Conservation (phyloP, 2,888 invertebrate genomes). For the Tolmerus cingulatus region DNA sequence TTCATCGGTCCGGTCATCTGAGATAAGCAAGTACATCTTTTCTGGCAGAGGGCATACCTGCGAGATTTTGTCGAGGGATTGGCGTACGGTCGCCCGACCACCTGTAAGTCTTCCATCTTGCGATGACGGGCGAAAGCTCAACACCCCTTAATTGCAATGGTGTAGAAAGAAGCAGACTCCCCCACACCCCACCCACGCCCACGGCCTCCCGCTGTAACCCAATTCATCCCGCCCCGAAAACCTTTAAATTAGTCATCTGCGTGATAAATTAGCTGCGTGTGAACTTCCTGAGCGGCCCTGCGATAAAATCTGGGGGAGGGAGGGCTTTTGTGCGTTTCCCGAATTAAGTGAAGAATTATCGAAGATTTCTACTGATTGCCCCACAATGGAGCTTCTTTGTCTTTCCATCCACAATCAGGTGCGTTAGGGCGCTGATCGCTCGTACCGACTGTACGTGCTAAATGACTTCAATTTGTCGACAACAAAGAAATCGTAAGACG, state of each 20-base stretch:
- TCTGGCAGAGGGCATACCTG: neutral
- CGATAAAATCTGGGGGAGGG: neutral
- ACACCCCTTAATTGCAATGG: constrained; percentile 35
- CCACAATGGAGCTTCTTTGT: constrained; percentile 29
- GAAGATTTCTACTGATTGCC: constrained; percentile 36
- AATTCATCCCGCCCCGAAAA: constrained; percentile 2
- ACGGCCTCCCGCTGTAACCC: neutral
- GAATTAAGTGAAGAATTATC: constrained; percentile 42
- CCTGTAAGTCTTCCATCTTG: neutral
- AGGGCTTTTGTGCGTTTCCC: constrained; percentile 19
- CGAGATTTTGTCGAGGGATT: neutral
- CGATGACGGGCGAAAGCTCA: neutral
- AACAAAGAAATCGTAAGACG: constrained; percentile 11
- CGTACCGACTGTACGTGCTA: constrained; percentile 25
- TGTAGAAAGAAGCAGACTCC: constrained; percentile 12
- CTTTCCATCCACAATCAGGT: constrained; percentile 34
- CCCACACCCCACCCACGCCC: neutral
- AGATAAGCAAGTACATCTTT: constrained; percentile 10
- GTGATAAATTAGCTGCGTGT: constrained; percentile 49
- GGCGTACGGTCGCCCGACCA: neutral
- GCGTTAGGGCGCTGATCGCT: neutral
- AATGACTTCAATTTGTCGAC: constrained; percentile 36
- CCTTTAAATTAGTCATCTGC: constrained; percentile 47
- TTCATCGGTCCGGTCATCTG: constrained; percentile 7
- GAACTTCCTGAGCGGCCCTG: constrained; percentile 32